Evolutionary conservation across 2,888 invertebrate species (phyloP).

Genomic region (Branchellion lobata): DNA sequence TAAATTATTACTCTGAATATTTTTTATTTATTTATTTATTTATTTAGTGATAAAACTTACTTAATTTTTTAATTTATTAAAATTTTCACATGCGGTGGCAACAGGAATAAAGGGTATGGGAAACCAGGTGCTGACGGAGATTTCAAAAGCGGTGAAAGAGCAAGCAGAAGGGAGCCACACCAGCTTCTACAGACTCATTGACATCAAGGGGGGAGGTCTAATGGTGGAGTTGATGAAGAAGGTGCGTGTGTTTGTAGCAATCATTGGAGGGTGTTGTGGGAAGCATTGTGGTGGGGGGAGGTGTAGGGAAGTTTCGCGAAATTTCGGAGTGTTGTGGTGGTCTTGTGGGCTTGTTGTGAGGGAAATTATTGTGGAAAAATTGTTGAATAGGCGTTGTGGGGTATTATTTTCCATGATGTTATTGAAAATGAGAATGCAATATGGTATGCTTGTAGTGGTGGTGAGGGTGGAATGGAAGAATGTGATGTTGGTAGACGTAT

Average conservation of each 20-base stretch:
- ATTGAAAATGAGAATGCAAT: too few species aligned
- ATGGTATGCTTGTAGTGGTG: too few species aligned
- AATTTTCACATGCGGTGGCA: not conserved
- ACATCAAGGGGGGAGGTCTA: conserved; percentile 68
- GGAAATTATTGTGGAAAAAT: not conserved
- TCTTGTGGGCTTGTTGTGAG: not conserved
- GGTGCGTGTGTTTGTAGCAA: conserved; percentile 49
- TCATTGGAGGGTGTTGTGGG: not conserved
- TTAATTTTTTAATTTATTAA: not conserved
- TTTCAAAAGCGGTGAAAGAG: conserved; percentile 90
- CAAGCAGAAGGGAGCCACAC: conserved; percentile 69
- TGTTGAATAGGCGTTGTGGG: too few species aligned
- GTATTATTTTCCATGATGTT: too few species aligned
- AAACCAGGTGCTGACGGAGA: conserved; percentile 67
- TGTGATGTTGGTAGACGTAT: too few species aligned
- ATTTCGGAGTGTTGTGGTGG: not conserved
- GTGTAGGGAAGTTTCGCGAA: not conserved
- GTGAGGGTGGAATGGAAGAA: too few species aligned
- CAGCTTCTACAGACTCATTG: conserved; percentile 46
- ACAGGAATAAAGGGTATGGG: conserved; percentile 64
- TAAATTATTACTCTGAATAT: too few species aligned
- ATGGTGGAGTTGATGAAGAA: conserved; percentile 59
- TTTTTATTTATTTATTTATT: not conserved
- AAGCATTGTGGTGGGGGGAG: not conserved
- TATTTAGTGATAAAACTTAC: not conserved